Conservation (phyloP, 2,888 invertebrate genomes). For the Andricus curvator region DNA sequence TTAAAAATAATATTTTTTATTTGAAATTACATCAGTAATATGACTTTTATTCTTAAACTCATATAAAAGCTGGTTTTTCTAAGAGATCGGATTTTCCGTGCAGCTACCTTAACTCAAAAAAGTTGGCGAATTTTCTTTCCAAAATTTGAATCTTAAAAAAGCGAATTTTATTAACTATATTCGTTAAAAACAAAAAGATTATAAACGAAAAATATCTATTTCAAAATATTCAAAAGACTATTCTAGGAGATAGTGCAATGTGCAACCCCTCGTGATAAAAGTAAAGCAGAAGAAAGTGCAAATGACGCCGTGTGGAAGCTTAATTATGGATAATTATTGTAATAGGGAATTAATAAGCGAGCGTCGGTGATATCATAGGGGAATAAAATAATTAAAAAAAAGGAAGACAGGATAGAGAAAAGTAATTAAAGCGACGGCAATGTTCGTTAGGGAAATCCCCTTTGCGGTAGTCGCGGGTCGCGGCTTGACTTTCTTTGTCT, state of each 20-base stretch:
- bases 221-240: too few relatives aligned
- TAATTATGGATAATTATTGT: slow-evolving; percentile 50
- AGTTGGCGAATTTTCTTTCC: too few relatives aligned
- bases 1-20: too few relatives aligned
- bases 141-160: too few relatives aligned
- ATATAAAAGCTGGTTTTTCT: too few relatives aligned
- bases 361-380: slow-evolving; percentile 41
- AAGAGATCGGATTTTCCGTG: too few relatives aligned
- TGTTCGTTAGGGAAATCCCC: slow-evolving; percentile 66
- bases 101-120: too few relatives aligned
- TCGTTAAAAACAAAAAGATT: too few relatives aligned
- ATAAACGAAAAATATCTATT: too few relatives aligned
- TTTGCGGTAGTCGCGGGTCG: slow-evolving; percentile 48
- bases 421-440: slow-evolving; percentile 65
- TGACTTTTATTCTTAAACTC: too few relatives aligned
- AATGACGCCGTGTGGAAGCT: slow-evolving; percentile 32
- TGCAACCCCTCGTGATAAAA: neutral
- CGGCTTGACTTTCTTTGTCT: slow-evolving; percentile 47
- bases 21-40: too few relatives aligned
- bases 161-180: too few relatives aligned
- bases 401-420: slow-evolving; percentile 44
- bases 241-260: neutral
- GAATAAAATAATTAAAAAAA: slow-evolving; percentile 45
- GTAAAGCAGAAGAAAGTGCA: neutral
- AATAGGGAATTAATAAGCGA: slow-evolving; percentile 52